Conservation (phyloP, 2,113 vertebrate species). For the Phoxinus phoxinus region DNA sequence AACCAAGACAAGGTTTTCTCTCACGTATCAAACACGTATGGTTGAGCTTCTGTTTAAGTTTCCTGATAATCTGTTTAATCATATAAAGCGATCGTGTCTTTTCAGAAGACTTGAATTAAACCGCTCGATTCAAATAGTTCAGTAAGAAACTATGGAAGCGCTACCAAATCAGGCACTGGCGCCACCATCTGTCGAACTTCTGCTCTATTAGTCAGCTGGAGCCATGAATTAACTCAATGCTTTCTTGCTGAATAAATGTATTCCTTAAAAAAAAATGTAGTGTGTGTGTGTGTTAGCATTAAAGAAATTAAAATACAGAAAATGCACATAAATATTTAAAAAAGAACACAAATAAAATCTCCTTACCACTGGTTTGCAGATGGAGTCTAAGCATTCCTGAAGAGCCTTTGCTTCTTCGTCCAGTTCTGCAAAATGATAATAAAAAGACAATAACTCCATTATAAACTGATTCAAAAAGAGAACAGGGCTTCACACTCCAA, state of each 20-base stretch:
- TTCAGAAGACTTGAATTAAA: too few species aligned
- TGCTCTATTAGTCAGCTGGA: too few species aligned
- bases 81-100: too few species aligned
- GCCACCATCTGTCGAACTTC: too few species aligned
- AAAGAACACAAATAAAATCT: constrained; percentile 24
- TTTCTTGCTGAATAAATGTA: neutral
- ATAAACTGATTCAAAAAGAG: neutral
- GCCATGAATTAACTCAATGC: neutral
- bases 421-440: constrained; percentile 79
- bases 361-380: constrained; percentile 90
- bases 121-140: too few species aligned
- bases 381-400: constrained; percentile 83
- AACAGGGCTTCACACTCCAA: neutral
- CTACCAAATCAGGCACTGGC: too few species aligned
- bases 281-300: neutral
- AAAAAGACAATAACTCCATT: constrained; percentile 50
- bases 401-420: constrained; percentile 88
- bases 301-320: neutral
- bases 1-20: too few species aligned
- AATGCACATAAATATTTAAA: neutral
- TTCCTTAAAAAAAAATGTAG: too few species aligned
- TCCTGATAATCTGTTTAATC: too few species aligned
- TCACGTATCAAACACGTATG: too few species aligned
- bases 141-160: too few species aligned
- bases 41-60: too few species aligned